Percentiles rank a stretch among this genome's conserved stretches.
Evolutionary conservation across 2,113 vertebrate genomes (phyloP).

Genomic region (Ramphastos sulfuratus): DNA sequence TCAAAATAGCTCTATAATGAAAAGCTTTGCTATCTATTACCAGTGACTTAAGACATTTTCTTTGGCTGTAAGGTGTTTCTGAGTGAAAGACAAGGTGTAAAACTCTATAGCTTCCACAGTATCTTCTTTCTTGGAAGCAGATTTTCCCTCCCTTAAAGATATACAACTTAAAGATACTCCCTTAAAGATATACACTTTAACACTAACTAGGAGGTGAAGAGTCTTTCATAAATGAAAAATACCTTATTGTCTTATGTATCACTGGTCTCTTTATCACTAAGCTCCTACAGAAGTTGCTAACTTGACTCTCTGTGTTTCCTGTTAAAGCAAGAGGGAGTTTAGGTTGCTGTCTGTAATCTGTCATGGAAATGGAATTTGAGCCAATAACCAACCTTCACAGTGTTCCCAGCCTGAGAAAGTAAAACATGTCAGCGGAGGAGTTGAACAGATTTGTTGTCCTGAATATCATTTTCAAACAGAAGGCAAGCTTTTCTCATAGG

Average conservation of each 20-base stretch:
- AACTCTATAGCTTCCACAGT: not conserved
- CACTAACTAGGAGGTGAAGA: not conserved
- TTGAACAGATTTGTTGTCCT: slow-evolving; percentile 76
- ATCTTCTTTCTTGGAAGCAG: not conserved
- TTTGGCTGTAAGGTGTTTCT: not conserved
- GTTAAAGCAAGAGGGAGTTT: not conserved
- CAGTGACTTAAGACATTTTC: not conserved
- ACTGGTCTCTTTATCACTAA: not conserved
- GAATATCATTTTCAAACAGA: slow-evolving; percentile 69
- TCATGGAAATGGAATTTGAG: slow-evolving; percentile 18
- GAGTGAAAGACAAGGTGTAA: not conserved
- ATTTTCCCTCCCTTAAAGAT: not conserved
- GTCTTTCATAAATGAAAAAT: not conserved
- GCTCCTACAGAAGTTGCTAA: not conserved
- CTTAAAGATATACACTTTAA: not conserved
- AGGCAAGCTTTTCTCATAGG: slow-evolving; percentile 68
- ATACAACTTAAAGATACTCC: not conserved
- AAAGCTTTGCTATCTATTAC: not conserved
- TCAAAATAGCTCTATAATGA: not conserved
- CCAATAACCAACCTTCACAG: slow-evolving; percentile 55
- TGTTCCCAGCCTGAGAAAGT: slow-evolving; percentile 60
- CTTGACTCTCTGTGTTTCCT: not conserved
- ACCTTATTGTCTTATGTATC: not conserved
- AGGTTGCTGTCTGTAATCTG: slow-evolving; percentile 15
- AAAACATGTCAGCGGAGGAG: slow-evolving; percentile 66